Conservation (phyloP, 1,140 invertebrate genomes). For the Zaprionus ornatus region DNA sequence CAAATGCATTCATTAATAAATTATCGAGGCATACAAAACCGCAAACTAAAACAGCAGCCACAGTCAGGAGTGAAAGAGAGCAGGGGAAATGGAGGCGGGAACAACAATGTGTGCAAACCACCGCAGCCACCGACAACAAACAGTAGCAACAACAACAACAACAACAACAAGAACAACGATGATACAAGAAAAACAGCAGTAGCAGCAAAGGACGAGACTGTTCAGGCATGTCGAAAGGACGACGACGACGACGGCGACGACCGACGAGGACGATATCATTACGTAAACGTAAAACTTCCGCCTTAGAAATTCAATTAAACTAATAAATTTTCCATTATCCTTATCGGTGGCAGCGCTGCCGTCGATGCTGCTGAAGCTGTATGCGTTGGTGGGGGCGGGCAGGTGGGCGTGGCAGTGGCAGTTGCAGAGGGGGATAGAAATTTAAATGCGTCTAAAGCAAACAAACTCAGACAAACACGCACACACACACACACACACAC, state of each 20-base stretch:
- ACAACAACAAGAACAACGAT: slow-evolving; percentile 8
- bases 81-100: background rate
- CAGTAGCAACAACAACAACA: slow-evolving; percentile 35
- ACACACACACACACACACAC: slow-evolving; percentile 13
- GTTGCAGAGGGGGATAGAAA: slow-evolving; percentile 7
- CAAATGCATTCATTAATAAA: slow-evolving; percentile 80
- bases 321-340: slow-evolving; percentile 84
- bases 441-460: slow-evolving; percentile 76
- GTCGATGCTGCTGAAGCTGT: slow-evolving; percentile 25
- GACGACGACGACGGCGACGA: slow-evolving; percentile 41
- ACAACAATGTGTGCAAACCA: slow-evolving; percentile 65
- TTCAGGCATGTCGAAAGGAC: slow-evolving; percentile 42
- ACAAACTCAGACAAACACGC: slow-evolving; percentile 46
- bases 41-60: slow-evolving; percentile 64
- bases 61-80: background rate
- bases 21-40: slow-evolving; percentile 65
- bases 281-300: slow-evolving; percentile 81
- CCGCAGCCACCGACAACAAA: slow-evolving; percentile 47
- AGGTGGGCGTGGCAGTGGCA: slow-evolving; percentile 5
- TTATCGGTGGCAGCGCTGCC: slow-evolving; percentile 76
- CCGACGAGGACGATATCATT: slow-evolving; percentile 69
- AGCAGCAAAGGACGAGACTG: slow-evolving; percentile 25
- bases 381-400: background rate
- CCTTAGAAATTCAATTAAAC: slow-evolving; percentile 83
- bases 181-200: slow-evolving; percentile 11